These are phyloP conservation scores for Macrotrachela quadricornifera DNA, from an alignment of 1,140 invertebrate species.

Conservation along the genomic window DNA sequence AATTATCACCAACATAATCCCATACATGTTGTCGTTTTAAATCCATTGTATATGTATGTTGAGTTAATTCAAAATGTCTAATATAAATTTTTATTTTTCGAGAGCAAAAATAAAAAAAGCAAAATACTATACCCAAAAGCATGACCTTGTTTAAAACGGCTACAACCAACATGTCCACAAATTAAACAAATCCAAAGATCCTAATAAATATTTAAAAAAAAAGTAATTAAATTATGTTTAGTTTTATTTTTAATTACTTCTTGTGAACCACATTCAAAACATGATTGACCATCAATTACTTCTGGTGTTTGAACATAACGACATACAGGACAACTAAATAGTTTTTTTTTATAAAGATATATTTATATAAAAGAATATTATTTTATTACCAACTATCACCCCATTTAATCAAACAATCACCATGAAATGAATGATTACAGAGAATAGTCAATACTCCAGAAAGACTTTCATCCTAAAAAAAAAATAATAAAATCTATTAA, in stretches of 20 bases:
- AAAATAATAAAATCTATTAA: background rate
- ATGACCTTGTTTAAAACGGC: slow-evolving; percentile 50
- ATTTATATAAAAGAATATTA: too few species aligned
- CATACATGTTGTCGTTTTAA: slow-evolving; percentile 66
- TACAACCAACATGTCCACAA: slow-evolving; percentile 92
- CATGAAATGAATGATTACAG: slow-evolving; percentile 94
- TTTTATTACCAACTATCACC: slow-evolving; percentile 47
- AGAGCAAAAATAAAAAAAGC: too few species aligned
- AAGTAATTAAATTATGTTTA: background rate
- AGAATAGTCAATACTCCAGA: slow-evolving; percentile 89
- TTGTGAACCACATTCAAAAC: slow-evolving; percentile 52
- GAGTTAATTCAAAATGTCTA: slow-evolving; percentile 74
- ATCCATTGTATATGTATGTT: slow-evolving; percentile 89
- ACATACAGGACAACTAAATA: slow-evolving; percentile 27
- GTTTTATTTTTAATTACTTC: slow-evolving; percentile 14
- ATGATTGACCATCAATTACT: slow-evolving; percentile 52
- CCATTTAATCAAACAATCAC: slow-evolving; percentile 79
- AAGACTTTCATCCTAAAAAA: slow-evolving; percentile 70
- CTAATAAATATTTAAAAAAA: slow-evolving; percentile 24
- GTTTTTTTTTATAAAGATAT: too few species aligned
- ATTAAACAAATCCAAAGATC: slow-evolving; percentile 95
- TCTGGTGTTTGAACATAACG: slow-evolving; percentile 62
- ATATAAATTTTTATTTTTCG: too few species aligned
- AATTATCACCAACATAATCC: slow-evolving; percentile 93
- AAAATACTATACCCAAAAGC: slow-evolving; percentile 24